Evolutionary conservation across 2,888 invertebrate species (phyloP).

Genomic region (Pantelozetes paolii): DNA sequence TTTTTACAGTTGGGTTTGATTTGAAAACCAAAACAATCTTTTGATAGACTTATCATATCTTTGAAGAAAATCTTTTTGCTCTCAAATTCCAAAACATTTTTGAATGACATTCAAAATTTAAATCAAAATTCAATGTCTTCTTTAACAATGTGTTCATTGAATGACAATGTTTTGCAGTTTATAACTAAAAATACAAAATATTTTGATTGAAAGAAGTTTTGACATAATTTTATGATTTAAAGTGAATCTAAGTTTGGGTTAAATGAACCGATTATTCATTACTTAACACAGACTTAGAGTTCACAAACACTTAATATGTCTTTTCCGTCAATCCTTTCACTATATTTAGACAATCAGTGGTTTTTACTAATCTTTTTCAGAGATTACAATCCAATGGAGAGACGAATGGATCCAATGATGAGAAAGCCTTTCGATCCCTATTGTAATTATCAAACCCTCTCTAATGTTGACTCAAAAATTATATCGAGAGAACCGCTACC

Average conservation of each 20-base stretch:
- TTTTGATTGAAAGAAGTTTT: too few relatives aligned
- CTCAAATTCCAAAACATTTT: too few relatives aligned
- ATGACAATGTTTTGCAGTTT: too few relatives aligned
- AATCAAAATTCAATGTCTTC: too few relatives aligned
- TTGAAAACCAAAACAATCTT: too few relatives aligned
- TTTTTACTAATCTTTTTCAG: constrained; percentile 13
- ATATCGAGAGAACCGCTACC: constrained; percentile 20
- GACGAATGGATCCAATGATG: constrained; percentile 26
- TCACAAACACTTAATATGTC: constrained; percentile 2
- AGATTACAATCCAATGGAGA: not conserved
- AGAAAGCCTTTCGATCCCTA: not conserved
- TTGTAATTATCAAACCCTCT: constrained; percentile 18
- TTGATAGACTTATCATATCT: too few relatives aligned
- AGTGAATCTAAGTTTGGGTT: not conserved
- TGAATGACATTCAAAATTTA: not conserved
- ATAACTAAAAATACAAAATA: too few relatives aligned
- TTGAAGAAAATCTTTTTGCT: too few relatives aligned
- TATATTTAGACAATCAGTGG: not conserved
- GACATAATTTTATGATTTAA: not conserved
- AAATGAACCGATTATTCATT: not conserved
- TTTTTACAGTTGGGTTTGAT: too few relatives aligned
- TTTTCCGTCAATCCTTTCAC: not conserved
- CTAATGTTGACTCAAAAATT: constrained; percentile 24
- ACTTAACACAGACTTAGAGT: not conserved
- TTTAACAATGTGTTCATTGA: too few relatives aligned